phyloP scores from a whole-genome alignment of 2,888 invertebrate species.

The Sesia apiformis region DNA sequence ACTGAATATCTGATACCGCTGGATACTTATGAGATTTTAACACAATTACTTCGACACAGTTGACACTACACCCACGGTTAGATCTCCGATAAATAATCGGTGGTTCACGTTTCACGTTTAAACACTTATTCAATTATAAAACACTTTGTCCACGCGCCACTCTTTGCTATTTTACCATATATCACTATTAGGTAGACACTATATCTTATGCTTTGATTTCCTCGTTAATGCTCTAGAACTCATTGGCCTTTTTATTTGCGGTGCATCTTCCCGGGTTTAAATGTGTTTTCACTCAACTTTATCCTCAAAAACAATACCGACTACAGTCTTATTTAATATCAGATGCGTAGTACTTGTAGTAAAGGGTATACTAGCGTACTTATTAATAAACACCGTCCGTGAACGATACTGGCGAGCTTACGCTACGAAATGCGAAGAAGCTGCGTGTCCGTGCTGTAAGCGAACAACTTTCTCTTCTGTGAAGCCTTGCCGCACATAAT shows the following conservation, averaged over 20 bases:
- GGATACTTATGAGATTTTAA: slow-evolving; percentile 24
- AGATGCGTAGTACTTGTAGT: not conserved
- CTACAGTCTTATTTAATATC: not conserved
- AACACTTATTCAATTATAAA: not conserved
- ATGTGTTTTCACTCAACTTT: too few species aligned
- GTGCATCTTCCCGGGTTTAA: too few species aligned
- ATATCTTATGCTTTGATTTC: too few species aligned
- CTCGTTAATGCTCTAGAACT: too few species aligned
- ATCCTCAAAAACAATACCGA: too few species aligned
- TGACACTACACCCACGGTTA: slow-evolving; percentile 20
- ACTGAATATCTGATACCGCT: slow-evolving; percentile 29
- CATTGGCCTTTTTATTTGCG: too few species aligned
- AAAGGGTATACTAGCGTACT: too few species aligned
- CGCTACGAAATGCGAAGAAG: slow-evolving; percentile 25
- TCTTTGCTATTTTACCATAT: not conserved
- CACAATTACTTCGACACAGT: slow-evolving; percentile 23
- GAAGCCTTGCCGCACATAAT: slow-evolving; percentile 14
- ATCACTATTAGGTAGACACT: not conserved
- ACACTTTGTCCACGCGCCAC: not conserved
- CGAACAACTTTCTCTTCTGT: slow-evolving; percentile 62
- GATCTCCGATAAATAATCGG: slow-evolving; percentile 35
- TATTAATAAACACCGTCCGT: slow-evolving; percentile 9
- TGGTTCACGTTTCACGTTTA: slow-evolving; percentile 21
- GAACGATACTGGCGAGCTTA: slow-evolving; percentile 17
- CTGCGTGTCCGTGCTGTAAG: slow-evolving; percentile 35